phyloP scores from a whole-genome alignment of 1,140 invertebrate species.

The Uloborus diversus region DNA sequence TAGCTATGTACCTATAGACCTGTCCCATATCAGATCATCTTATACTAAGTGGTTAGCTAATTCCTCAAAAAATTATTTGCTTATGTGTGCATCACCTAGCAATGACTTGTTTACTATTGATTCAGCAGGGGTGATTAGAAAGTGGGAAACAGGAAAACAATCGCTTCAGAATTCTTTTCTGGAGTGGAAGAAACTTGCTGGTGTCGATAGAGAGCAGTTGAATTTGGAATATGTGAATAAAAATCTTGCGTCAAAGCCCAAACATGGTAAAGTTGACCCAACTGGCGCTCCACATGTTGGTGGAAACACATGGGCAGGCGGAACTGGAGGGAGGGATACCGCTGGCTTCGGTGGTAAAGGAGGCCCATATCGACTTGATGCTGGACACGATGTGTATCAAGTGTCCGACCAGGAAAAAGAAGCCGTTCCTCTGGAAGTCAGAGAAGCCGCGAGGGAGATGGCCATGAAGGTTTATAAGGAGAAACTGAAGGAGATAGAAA shows the following conservation, averaged over 20 bases:
- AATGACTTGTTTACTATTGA: constrained; percentile 72
- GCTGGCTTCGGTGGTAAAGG: constrained; percentile 94
- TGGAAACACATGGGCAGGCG: constrained; percentile 96
- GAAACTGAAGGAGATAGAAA: constrained; percentile 87
- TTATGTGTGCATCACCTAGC: constrained; percentile 58
- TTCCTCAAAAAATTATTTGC: constrained; percentile 15
- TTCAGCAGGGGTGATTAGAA: constrained; percentile 69
- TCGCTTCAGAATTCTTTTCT: constrained; percentile 68
- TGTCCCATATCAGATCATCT: constrained; percentile 5
- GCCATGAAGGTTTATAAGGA: constrained; percentile 88
- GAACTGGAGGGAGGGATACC: constrained; percentile 87
- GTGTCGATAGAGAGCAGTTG: constrained; percentile 61
- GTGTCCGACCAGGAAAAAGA: constrained; percentile 90
- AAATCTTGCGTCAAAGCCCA: constrained; percentile 64
- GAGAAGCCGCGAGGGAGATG: constrained; percentile 83
- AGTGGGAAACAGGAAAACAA: constrained; percentile 71
- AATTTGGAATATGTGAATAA: constrained; percentile 35
- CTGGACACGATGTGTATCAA: constrained; percentile 91
- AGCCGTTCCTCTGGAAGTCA: constrained; percentile 73
- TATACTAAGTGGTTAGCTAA: constrained; percentile 35
- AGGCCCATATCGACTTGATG: constrained; percentile 89
- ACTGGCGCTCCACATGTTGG: constrained; percentile 91
- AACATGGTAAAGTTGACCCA: constrained; percentile 91
- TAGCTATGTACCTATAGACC: background rate
- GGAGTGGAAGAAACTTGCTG: constrained; percentile 69